Conservation (phyloP, 2,797 vertebrate genomes). For the Gymnoscopelus braueri region DNA sequence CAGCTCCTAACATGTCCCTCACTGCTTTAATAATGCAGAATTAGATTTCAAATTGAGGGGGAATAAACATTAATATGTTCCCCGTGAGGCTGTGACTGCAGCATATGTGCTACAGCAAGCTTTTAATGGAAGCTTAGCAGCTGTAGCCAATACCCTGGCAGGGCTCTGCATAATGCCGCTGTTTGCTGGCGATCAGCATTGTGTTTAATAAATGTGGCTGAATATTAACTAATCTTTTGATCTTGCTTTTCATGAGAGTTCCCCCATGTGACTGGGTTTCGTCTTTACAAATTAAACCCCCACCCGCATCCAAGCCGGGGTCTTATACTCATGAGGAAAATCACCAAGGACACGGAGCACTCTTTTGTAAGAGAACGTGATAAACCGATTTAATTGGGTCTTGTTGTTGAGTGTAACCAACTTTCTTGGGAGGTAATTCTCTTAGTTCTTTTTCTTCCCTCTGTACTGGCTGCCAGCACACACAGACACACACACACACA, state of each 20-base stretch:
- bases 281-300: constrained; percentile 64
- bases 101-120: constrained; percentile 46
- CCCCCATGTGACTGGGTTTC: constrained; percentile 58
- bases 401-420: constrained; percentile 59
- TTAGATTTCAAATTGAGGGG: constrained; percentile 56
- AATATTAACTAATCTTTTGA: constrained; percentile 80
- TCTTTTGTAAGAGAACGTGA: constrained; percentile 71
- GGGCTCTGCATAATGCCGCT: constrained; percentile 59
- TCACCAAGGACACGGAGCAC: constrained; percentile 64
- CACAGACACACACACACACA: constrained; percentile 7
- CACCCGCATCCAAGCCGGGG: constrained; percentile 10
- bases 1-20: constrained; percentile 20
- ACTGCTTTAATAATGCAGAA: constrained; percentile 48
- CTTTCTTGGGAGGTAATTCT: constrained; percentile 50
- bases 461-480: constrained; percentile 5
- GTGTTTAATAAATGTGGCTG: constrained; percentile 75
- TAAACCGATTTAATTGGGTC: constrained; percentile 73
- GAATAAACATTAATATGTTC: constrained; percentile 57
- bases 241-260: constrained; percentile 75
- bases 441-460: constrained; percentile 28
- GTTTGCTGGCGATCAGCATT: constrained; percentile 71
- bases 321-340: constrained; percentile 64
- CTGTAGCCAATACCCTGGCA: constrained; percentile 49
- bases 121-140: constrained; percentile 62
- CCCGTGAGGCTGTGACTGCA: constrained; percentile 53